Conservation (phyloP, 2,797 vertebrate genomes). For the Anas georgica region DNA sequence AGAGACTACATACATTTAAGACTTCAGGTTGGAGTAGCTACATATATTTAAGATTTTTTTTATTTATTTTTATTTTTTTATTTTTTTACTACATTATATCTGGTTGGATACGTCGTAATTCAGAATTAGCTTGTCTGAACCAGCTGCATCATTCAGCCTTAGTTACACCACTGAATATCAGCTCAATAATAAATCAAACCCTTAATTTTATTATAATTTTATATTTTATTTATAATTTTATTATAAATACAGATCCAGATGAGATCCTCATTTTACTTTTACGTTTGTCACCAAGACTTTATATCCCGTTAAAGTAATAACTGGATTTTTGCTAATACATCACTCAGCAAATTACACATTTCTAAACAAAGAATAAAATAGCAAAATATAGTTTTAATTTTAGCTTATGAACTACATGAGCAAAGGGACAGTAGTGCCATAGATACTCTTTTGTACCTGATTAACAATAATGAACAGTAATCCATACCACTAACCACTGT, state of each 20-base stretch:
- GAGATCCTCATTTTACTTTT: not conserved
- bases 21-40: slow-evolving; percentile 29
- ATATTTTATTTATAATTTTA: not conserved
- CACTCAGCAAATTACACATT: not conserved
- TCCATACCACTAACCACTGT: not conserved
- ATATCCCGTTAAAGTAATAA: not conserved
- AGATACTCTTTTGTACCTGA: not conserved
- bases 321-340: not conserved
- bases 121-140: slow-evolving; percentile 31
- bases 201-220: not conserved
- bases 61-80: not conserved
- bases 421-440: fast-evolving
- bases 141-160: not conserved
- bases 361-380: not conserved
- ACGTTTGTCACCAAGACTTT: not conserved
- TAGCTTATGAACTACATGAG: not conserved
- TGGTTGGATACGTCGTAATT: slow-evolving; percentile 15
- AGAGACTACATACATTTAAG: slow-evolving; percentile 28
- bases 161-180: not conserved
- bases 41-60: not conserved
- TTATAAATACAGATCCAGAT: not conserved
- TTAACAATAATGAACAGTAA: not conserved
- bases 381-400: not conserved
- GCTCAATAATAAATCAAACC: not conserved
- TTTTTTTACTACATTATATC: slow-evolving; percentile 44